Base-by-base conservation (phyloP, 1,140 invertebrate genomes). In the Pectinophora gossypiella region DNA sequence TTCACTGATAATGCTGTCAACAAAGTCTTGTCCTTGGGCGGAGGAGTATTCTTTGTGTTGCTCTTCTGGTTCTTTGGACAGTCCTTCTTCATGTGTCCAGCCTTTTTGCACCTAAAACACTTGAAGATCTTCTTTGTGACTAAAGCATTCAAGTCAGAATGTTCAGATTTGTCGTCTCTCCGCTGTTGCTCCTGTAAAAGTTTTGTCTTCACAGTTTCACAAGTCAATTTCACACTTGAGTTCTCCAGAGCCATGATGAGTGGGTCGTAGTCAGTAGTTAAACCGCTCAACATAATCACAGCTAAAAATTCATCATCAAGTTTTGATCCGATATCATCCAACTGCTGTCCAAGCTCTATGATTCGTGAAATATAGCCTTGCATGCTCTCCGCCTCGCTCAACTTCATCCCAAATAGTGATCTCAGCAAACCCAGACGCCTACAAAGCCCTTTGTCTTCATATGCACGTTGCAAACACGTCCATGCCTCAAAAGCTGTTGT, bases 381-480 rank as follows among this genome's bases (percentile, higher is more conserved):
- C 49, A 42, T 51, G 15, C 13, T 42, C 1, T 50, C 36, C 3
- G 3, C 7, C 16, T 51, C 40, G 13, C 20, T 16, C 20, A 58
- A 35, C 40, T 51, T 50, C 13, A 55, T 32, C 3, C 13, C 10
- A 22, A 62, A 62, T 5, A 62, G 21, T 47, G 38, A 48, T 36
- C 60, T 40, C n/a, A 59, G 35, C 15, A 62, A 46, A 15, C 45
- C 45, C 19, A 62, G 42, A 18, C 56, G 44, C 19, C 56, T 45
- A 27, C 22, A 20, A 16, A 62, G 43, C 6, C 56, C 56, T 51
- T 62, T 62, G 38, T 62, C 60, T 32, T 62, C 60, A 42, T 55
- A 62, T n/a, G 56, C 51, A 6, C 38, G 45, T 47, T 59, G 40
- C 10, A 59, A 45, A 19, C 45, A 48, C 1, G 12, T 43, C 61